Conservation (phyloP, 2,797 vertebrate genomes). For the Moxostoma hubbsi region DNA sequence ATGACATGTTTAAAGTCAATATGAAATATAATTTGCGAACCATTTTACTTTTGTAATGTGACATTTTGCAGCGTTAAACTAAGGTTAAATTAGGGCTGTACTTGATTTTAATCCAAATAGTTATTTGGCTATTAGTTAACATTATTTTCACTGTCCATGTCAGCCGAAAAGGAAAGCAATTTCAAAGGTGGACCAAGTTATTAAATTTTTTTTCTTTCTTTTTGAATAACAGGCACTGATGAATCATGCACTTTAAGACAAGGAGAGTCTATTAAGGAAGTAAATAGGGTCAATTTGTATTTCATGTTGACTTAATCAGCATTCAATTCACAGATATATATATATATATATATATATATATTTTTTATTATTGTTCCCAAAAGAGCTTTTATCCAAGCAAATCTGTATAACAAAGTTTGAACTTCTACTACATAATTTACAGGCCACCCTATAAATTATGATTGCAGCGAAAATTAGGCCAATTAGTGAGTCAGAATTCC, state of each 20-base stretch:
- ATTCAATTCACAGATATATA: not conserved
- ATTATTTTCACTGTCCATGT: too few relatives aligned
- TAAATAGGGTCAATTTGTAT: not conserved
- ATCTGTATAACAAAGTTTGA: slow-evolving; percentile 16
- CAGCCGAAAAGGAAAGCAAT: not conserved
- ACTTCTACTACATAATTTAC: too few relatives aligned
- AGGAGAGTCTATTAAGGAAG: not conserved
- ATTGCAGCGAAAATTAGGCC: slow-evolving; percentile 6
- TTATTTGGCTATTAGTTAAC: too few relatives aligned
- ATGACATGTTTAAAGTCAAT: not conserved
- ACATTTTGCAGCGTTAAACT: too few relatives aligned
- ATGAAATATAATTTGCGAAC: not conserved
- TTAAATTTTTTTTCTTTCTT: too few relatives aligned
- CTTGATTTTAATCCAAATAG: too few relatives aligned
- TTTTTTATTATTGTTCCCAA: not conserved
- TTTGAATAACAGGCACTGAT: not conserved
- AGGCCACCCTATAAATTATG: slow-evolving; percentile 19
- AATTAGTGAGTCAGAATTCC: slow-evolving; percentile 31
- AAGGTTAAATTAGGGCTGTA: too few relatives aligned
- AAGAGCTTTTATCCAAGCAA: slow-evolving; percentile 1
- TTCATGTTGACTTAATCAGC: not conserved
- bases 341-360: not conserved
- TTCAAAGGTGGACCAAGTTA: too few relatives aligned
- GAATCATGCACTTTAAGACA: not conserved
- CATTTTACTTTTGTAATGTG: too few relatives aligned